Percentiles rank a stretch among this genome's conserved stretches.
Conservation (phyloP, 1,140 invertebrate genomes). For the Cardiocondyla obscurior region DNA sequence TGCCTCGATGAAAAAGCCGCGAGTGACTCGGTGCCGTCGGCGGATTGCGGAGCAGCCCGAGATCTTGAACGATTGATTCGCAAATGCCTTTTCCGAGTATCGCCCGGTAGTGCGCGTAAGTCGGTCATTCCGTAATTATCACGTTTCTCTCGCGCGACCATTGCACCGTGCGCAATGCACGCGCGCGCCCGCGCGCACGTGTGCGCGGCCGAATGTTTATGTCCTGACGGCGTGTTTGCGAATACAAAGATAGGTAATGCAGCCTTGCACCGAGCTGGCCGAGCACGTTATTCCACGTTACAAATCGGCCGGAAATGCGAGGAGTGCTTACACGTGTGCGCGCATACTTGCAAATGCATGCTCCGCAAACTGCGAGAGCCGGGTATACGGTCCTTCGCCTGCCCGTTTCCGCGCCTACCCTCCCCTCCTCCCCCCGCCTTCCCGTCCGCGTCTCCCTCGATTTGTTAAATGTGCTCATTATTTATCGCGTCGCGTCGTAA, state of each 20-base stretch:
- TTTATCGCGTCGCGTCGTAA: background rate
- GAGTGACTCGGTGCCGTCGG: too few species aligned
- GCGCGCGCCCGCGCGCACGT: background rate
- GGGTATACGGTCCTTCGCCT: background rate
- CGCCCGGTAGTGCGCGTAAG: background rate
- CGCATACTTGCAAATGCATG: conserved; percentile 48
- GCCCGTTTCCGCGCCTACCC: too few species aligned
- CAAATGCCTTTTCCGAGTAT: background rate
- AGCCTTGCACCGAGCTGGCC: conserved; percentile 63
- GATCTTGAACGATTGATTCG: background rate
- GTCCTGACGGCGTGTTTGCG: conserved; percentile 67
- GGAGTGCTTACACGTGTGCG: conserved; percentile 25
- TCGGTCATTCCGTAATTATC: conserved; percentile 33
- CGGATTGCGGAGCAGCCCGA: too few species aligned
- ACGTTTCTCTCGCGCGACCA: background rate
- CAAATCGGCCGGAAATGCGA: conserved; percentile 74
- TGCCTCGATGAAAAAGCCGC: too few species aligned
- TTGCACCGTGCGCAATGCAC: background rate
- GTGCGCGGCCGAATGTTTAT: conserved; percentile 59
- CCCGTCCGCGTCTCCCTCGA: background rate
- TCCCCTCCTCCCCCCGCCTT: background rate
- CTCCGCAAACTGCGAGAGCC: background rate
- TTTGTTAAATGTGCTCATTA: conserved; percentile 4
- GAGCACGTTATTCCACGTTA: conserved; percentile 74
- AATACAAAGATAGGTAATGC: conserved; percentile 73